Evolutionary conservation across 37 sponge, comb jelly and placozoan genomes (phyloP), one percentile per base, ranked within the genome.

Genomic region (Cliona cf. orientalis): DNA sequence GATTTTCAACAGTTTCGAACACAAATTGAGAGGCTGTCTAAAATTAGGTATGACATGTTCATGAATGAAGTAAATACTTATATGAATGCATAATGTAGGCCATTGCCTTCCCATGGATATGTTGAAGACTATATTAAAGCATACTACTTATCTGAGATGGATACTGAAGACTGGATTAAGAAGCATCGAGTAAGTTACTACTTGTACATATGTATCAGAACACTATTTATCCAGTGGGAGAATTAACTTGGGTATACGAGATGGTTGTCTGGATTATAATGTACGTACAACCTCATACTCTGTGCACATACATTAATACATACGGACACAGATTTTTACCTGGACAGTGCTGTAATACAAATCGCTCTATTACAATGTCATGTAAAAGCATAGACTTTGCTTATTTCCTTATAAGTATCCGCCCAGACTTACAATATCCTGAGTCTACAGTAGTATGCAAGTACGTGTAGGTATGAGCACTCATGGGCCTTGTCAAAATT

Each of bases 81-180:
- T 68, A 79, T 65, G 38, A 19, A 25, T 39, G 21, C 37, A 44
- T 28, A 23, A 14, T 64, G 25, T 41, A 93, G 95, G 45, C 91
- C 91, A 12, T 57, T 96, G 21, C 97, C 97, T 11, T n/a, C 81
- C 3, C 89, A 95, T 45, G 76, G 64, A 0, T 86, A 55, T 69
- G 98, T 97, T 31, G 98, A 97, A 76, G 92, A 92, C 46, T 97
- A 95, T 71, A 82, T 97, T 35, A 97, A 89, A 67, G 98, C 98
- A 29, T 97, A 92, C 58, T 97, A 97, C 61, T 59, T 97, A 34
- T 70, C 95, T 43, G 98, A 97, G 69, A 59, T 36, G 7, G 94
- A 97, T 53, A 69, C 95, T 12, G 90, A 88, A 42, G 58, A 78
- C 9, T 97, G 97, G 97, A 56, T 97, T 7, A 64, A 80, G 79